A percentile compares a stretch with the other conserved stretches of the same genome.
These are phyloP conservation scores for Eudorcas thomsonii DNA, from an alignment of 2,113 vertebrate genomes.

Conservation along the genomic window DNA sequence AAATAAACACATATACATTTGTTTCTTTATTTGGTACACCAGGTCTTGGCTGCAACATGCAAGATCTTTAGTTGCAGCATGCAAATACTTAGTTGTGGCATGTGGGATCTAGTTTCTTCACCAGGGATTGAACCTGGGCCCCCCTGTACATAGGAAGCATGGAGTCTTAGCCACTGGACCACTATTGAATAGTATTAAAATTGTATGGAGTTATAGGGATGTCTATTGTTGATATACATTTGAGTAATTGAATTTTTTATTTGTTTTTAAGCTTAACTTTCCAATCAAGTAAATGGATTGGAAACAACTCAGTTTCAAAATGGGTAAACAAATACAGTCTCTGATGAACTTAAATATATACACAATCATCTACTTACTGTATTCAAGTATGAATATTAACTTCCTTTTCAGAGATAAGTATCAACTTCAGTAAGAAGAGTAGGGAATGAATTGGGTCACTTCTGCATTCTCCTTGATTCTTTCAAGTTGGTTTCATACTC, in stretches of 20 bases:
- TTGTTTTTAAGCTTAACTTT: constrained; percentile 19
- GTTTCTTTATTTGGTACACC: not conserved
- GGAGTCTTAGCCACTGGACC: not conserved
- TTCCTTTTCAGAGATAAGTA: not conserved
- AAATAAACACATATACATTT: not conserved
- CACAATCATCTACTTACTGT: not conserved
- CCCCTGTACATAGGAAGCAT: not conserved
- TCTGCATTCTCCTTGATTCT: not conserved
- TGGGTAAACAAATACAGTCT: not conserved
- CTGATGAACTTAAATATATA: not conserved
- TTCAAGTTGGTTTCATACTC: not conserved
- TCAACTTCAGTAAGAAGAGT: not conserved
- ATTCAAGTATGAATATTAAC: not conserved
- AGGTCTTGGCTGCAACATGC: not conserved
- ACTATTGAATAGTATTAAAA: not conserved
- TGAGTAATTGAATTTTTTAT: not conserved
- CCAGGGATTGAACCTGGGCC: not conserved
- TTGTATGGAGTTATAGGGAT: not conserved
- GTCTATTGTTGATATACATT: not conserved
- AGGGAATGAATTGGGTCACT: not conserved
- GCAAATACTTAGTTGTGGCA: not conserved
- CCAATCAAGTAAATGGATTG: not conserved
- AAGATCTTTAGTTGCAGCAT: not conserved
- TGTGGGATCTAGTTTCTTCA: not conserved
- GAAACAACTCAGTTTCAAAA: constrained; percentile 14